phyloP scores from a whole-genome alignment of 2,113 vertebrate species.

The Cynoglossus semilaevis region DNA sequence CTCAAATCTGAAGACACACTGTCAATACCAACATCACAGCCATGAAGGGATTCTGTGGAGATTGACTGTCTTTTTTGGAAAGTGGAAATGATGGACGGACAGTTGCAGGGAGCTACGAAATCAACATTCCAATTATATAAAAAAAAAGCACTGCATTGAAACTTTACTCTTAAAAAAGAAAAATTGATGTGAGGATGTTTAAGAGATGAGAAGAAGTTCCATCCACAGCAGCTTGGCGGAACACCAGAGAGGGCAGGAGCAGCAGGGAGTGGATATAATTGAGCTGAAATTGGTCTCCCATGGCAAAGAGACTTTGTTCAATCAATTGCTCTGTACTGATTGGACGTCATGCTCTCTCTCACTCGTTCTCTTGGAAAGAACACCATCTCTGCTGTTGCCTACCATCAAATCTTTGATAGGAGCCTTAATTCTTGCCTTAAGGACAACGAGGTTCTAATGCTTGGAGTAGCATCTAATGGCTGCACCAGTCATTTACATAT shows the following conservation, averaged over 20 bases:
- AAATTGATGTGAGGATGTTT: conserved; percentile 72
- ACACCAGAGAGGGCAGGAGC: conserved; percentile 69
- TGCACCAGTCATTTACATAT: conserved; percentile 14
- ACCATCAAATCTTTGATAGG: conserved; percentile 56
- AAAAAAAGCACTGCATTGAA: conserved; percentile 32
- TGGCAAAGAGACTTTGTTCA: conserved; percentile 76
- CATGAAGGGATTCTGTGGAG: conserved; percentile 6
- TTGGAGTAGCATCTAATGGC: conserved; percentile 42
- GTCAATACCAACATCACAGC: conserved; percentile 46
- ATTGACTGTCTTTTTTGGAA: conserved; percentile 21
- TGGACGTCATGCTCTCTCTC: conserved; percentile 56
- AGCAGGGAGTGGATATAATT: conserved; percentile 81
- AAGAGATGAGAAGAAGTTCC: conserved; percentile 66
- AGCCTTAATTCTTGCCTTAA: conserved; percentile 51
- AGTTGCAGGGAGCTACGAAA: neutral
- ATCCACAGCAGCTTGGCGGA: conserved; percentile 56
- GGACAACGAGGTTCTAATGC: conserved; percentile 43
- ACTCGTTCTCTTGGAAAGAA: conserved; percentile 59
- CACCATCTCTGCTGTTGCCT: conserved; percentile 49
- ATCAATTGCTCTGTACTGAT: conserved; percentile 63
- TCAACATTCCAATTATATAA: conserved; percentile 40
- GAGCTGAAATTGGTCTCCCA: conserved; percentile 78
- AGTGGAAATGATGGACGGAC: conserved; percentile 11
- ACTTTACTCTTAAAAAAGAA: conserved; percentile 64
- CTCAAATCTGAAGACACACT: conserved; percentile 54